Evolutionary conservation across 2,797 vertebrate genomes (phyloP).

Genomic region (Cossypha polioptera): DNA sequence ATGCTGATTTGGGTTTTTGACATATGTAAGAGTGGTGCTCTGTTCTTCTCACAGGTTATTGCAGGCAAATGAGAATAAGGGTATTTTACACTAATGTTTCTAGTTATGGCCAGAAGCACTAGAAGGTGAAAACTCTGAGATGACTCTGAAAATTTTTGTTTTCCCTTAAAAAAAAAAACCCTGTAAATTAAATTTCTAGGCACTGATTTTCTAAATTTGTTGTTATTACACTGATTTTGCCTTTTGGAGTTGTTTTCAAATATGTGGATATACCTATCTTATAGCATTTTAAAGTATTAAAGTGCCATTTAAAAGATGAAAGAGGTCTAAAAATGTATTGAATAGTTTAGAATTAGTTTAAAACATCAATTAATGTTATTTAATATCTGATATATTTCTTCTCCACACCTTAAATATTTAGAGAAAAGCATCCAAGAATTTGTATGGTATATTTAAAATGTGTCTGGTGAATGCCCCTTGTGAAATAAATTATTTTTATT

Average conservation of each 20-base stretch:
- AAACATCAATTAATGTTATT: background rate
- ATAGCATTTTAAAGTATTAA: background rate
- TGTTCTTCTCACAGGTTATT: background rate
- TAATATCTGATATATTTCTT: background rate
- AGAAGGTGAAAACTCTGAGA: background rate
- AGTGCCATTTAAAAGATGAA: background rate
- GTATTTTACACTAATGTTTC: background rate
- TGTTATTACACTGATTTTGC: background rate
- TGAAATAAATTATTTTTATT: slow-evolving; percentile 36
- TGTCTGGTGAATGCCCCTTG: background rate
- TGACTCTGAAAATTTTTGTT: background rate
- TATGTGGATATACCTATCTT: background rate
- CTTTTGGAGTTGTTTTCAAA: background rate
- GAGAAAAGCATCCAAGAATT: background rate
- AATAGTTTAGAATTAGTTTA: background rate
- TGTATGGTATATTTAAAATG: background rate
- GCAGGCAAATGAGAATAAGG: background rate
- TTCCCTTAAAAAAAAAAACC: background rate
- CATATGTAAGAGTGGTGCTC: background rate
- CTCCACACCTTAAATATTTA: background rate
- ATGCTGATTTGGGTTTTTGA: background rate
- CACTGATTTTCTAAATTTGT: background rate
- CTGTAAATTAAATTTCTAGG: background rate
- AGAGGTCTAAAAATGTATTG: background rate
- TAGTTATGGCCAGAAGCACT: background rate